Conservation (phyloP, 1,140 invertebrate species). For the Nilaparvata lugens region DNA sequence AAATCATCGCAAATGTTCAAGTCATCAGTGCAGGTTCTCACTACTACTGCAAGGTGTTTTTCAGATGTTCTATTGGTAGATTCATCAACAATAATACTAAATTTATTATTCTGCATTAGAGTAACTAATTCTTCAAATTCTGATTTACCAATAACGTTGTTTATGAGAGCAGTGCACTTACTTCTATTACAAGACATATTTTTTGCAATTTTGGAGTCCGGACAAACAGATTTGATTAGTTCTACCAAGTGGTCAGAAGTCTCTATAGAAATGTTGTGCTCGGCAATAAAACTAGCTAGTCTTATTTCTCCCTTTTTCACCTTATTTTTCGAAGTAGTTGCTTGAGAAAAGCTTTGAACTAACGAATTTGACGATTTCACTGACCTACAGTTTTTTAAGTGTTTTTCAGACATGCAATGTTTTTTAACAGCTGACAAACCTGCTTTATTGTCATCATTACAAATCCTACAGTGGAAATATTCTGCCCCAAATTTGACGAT, state of each 20-base stretch:
- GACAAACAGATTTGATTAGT: neutral
- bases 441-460: neutral
- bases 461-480: neutral
- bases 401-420: slow-evolving; percentile 1
- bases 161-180: slow-evolving; percentile 19
- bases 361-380: neutral
- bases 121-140: slow-evolving; percentile 17
- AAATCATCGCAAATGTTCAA: slow-evolving; percentile 24
- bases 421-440: slow-evolving; percentile 6
- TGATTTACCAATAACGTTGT: slow-evolving; percentile 24
- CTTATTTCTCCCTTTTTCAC: slow-evolving; percentile 8
- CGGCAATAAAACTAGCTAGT: slow-evolving; percentile 1
- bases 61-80: slow-evolving; percentile 31
- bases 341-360: neutral
- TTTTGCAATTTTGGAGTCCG: slow-evolving; percentile 11
- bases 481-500: neutral
- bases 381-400: neutral
- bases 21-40: slow-evolving; percentile 31
- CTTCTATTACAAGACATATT: slow-evolving; percentile 10
- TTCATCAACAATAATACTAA: slow-evolving; percentile 27
- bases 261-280: slow-evolving; percentile 8
- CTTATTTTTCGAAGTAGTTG: neutral
- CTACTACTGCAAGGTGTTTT: slow-evolving; percentile 21
- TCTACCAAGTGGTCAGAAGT: slow-evolving; percentile 4
- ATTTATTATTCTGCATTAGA: slow-evolving; percentile 22